phyloP scores from a whole-genome alignment of 1,140 invertebrate species.

The Drosophila sechellia region DNA sequence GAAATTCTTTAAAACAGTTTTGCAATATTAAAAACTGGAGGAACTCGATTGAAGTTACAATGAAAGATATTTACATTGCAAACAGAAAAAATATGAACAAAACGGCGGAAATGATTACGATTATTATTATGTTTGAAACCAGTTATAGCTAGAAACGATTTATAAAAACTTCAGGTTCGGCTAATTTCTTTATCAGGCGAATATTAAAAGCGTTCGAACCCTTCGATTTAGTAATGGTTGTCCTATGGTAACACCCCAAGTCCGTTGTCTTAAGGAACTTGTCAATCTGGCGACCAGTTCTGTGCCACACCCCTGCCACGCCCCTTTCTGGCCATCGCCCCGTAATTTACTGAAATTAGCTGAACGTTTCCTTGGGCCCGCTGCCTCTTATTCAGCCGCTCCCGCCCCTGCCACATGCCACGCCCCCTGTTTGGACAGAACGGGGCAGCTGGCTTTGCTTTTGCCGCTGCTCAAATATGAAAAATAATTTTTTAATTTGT shows the following conservation, averaged over 20 bases:
- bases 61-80: too few species aligned
- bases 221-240: constrained; percentile 32
- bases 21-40: too few species aligned
- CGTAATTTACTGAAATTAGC: constrained; percentile 69
- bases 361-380: constrained; percentile 48
- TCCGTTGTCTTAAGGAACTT: constrained; percentile 34
- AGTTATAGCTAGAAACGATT: not conserved
- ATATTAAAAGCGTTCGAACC: not conserved
- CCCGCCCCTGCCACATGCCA: not conserved
- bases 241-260: constrained; percentile 13
- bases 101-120: too few species aligned
- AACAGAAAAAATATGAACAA: too few species aligned
- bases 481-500: constrained; percentile 73
- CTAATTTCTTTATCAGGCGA: constrained; percentile 4
- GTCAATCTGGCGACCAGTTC: constrained; percentile 35
- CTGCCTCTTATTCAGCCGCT: too few species aligned
- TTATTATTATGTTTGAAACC: too few species aligned
- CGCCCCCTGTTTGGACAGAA: constrained; percentile 42
- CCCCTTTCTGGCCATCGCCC: constrained; percentile 46
- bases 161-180: not conserved
- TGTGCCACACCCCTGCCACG: constrained; percentile 34
- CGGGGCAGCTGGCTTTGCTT: constrained; percentile 49
- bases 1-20: too few species aligned
- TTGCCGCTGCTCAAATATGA: constrained; percentile 69
- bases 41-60: too few species aligned